Conservation (phyloP, 2,888 invertebrate species). For the Serrognathus titanus region DNA sequence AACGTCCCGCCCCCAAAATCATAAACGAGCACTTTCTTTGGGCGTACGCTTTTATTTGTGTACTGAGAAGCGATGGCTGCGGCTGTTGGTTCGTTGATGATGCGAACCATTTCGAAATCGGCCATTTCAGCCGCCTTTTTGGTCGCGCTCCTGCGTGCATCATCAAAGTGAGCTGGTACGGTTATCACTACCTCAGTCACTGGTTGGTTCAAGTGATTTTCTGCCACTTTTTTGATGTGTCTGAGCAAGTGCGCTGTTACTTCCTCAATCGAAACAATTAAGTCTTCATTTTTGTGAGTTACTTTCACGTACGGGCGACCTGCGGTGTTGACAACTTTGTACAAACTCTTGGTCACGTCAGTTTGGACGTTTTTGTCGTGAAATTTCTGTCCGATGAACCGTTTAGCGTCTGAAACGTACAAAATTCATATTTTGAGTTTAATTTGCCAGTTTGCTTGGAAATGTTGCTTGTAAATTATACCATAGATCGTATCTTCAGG, state of each 20-base stretch:
- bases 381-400: constrained; percentile 30
- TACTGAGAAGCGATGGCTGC: constrained; percentile 28
- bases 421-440: too few species aligned
- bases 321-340: constrained; percentile 20
- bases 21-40: constrained; percentile 26
- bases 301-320: constrained; percentile 22
- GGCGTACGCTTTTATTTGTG: constrained; percentile 16
- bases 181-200: constrained; percentile 29
- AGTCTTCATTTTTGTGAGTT: constrained; percentile 11
- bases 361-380: constrained; percentile 27
- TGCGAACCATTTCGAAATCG: constrained; percentile 25
- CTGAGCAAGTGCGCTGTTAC: constrained; percentile 25
- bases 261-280: constrained; percentile 23
- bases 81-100: constrained; percentile 32
- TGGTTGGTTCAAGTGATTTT: constrained; percentile 16
- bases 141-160: constrained; percentile 30
- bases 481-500: too few species aligned
- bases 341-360: constrained; percentile 25
- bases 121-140: constrained; percentile 28
- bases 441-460: too few species aligned
- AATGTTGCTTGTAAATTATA: too few species aligned
- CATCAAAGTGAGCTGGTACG: constrained; percentile 34
- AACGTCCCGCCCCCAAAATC: constrained; percentile 34
- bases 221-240: constrained; percentile 22
- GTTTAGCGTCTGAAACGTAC: constrained; percentile 19